phyloP scores from a whole-genome alignment of 2,797 vertebrate genomes.

The Argentina silus region DNA sequence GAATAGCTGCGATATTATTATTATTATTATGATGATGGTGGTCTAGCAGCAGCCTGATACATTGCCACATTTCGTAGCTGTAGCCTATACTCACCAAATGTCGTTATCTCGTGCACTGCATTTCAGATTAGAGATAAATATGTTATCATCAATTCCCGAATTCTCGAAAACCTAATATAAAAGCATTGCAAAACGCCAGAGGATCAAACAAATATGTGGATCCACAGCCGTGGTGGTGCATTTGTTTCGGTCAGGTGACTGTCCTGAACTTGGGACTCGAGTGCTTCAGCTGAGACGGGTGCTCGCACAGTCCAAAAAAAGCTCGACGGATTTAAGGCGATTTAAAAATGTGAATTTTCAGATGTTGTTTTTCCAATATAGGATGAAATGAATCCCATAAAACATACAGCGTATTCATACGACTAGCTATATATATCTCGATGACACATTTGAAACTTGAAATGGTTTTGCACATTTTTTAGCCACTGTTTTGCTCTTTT shows the following conservation, averaged over 20 bases:
- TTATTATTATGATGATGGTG: not conserved
- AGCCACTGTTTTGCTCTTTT: too few species aligned
- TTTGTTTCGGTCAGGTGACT: conserved; percentile 74
- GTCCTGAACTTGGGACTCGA: conserved; percentile 2
- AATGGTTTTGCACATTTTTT: too few species aligned
- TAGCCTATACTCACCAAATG: conserved; percentile 3
- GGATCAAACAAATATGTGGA: not conserved
- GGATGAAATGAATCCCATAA: not conserved
- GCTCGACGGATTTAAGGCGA: not conserved
- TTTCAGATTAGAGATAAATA: not conserved
- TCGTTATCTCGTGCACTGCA: not conserved
- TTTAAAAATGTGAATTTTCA: conserved; percentile 20
- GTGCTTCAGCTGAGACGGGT: conserved; percentile 63
- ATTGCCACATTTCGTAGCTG: not conserved
- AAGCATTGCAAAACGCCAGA: not conserved
- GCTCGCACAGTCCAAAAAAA: conserved; percentile 43
- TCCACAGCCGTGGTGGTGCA: not conserved
- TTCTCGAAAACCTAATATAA: not conserved
- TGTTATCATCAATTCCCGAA: not conserved
- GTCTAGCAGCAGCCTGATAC: too few species aligned
- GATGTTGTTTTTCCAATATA: conserved; percentile 23
- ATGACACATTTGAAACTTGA: not conserved
- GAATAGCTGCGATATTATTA: not conserved
- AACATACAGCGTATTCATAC: not conserved
- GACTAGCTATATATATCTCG: not conserved